Base-by-base conservation (phyloP, 2,888 invertebrate species). In the Mystacides longicornis region DNA sequence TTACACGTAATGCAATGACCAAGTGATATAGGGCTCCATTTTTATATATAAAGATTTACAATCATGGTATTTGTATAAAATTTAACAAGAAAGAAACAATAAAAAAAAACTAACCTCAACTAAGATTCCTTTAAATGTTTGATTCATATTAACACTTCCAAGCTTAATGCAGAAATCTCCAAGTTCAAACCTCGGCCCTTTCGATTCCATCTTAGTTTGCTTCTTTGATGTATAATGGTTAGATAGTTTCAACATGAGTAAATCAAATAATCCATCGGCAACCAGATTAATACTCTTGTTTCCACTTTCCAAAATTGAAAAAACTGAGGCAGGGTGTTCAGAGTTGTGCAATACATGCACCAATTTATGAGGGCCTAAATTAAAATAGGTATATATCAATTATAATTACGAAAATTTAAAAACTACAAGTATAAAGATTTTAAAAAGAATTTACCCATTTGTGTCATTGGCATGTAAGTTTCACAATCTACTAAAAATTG, bases 401-500 rank as follows among this genome's bases (percentile, higher is more conserved):
- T 7, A 27, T 7, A 27, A 27, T 27, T 11, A 5, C 11, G 5
- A 7, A 27, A 27, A 27, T 27, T 27, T 5, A 11, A 27, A 11
- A 27, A 27, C 27, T n/a, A 27, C 7, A 27, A 5, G 11, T 11
- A 27, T 37, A 16, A 37, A 37, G 16, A 37, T 7, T n/a, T 7
- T n/a, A 37, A n/a, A 3, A 37, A 37, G 14, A n/a, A 45, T 69
- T 69, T 64, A 80, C 83, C 83, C 68, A 88, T 76, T 65, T 84
- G 83, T 1, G 87, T 86, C 46, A 86, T 83, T 1, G 91, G 89
- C 42, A 85, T 85, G 67, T 90, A 95, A 0, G 94, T 94, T 70
- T 97, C 96, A 66, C 96, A 97, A 68, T 97, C 96, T 0, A 97
- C 95, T 50, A 91, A 71, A 70, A 95, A 96, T 64, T 90, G 92